Base-by-base conservation (phyloP, 2,113 vertebrate species). In the Leptocoma aspasia region DNA sequence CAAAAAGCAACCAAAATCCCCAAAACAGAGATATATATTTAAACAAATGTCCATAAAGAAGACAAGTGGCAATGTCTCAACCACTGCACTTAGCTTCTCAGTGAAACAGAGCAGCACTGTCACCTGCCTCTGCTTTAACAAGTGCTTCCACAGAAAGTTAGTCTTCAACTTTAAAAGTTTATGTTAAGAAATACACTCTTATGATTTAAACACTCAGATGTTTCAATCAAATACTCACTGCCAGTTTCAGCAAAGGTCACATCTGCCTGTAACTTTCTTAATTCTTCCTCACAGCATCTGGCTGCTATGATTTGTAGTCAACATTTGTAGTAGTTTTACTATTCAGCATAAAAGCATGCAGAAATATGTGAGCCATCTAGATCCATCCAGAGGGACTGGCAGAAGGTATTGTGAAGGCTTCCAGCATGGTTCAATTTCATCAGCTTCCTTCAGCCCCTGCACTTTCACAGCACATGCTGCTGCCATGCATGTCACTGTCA, bases 391-490 rank as follows among this genome's bases (percentile, higher is more conserved):
- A 77, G 22, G 27, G 26, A 50, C 24, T 54, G 47, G 12, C 24
- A 63, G 49, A 86, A 77, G 22, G 9, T 15, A 31, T 45, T 35
- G 19, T 26, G 26, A 80, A 77, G 20, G 31, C 53, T 72, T 82
- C 3, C 2, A 20, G 6, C 12, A 60, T 27, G 27, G 47, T n/a
- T 80, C 12, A 69, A n/a, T 66, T 64, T 83, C 30, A 44, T 12
- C 35, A 60, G 13, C n/a, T 86, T 64, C 41, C 47, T 39, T 20
- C 45, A 77, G 24, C 9, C 28, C 27, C 28, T 27, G 37, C 39
- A 82, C 26, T 15, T 33, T 69, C 39, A 31, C 0, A 0, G 23
- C n/a, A 63, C 8, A 3, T 20, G 15, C 49, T 47, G 35, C 44
- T 44, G 27, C 30, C 21, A 24, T 3, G 13, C 16, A 65, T 6